Conservation (phyloP, 2,113 vertebrate genomes). For the Cyphomyrus plagiostoma region DNA sequence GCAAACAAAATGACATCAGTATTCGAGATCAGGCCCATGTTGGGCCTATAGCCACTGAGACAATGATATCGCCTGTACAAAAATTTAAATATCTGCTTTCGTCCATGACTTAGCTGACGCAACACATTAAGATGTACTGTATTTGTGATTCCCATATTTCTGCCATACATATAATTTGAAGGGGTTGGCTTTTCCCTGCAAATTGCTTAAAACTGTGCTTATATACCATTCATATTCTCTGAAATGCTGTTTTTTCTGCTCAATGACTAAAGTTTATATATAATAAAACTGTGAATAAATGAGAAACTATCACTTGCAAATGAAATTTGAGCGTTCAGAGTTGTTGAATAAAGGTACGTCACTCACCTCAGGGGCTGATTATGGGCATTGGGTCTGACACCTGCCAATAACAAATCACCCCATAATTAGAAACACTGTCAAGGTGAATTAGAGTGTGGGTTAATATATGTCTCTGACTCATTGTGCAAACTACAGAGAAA, state of each 20-base stretch:
- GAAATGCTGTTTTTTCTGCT: not conserved
- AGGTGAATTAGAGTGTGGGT: not conserved
- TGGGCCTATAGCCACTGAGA: not conserved
- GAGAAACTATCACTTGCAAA: not conserved
- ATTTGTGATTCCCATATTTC: not conserved
- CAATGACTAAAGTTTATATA: not conserved
- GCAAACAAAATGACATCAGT: not conserved
- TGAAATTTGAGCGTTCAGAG: not conserved
- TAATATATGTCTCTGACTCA: not conserved
- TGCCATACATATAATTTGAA: not conserved
- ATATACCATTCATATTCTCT: not conserved
- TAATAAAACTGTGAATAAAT: not conserved
- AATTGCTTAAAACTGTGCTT: not conserved
- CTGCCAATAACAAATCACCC: not conserved
- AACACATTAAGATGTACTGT: not conserved
- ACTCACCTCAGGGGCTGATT: not conserved
- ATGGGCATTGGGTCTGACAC: not conserved
- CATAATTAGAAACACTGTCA: not conserved
- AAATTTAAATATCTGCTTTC: not conserved
- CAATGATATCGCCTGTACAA: not conserved
- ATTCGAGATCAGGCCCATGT: not conserved
- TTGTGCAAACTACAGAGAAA: not conserved
- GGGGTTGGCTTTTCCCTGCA: not conserved
- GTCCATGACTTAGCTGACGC: not conserved
- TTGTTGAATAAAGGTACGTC: not conserved